Base-by-base conservation (phyloP, 2,113 vertebrate genomes). In the Datnioides undecimradiatus region DNA sequence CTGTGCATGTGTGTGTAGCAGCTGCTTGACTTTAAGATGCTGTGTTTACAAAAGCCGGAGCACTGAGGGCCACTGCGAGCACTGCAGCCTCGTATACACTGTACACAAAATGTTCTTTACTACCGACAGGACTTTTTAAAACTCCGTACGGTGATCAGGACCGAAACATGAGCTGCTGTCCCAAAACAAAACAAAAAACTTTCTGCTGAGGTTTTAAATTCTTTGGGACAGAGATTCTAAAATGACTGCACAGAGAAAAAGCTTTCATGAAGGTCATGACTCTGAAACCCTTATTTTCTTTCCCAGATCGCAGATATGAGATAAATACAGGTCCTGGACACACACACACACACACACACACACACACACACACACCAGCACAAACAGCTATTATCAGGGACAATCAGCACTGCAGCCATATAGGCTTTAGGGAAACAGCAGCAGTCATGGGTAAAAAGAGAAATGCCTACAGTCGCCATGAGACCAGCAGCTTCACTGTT, bases 261-360 rank as follows among this genome's bases (percentile, higher is more conserved):
- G 6, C 4, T 27, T 58, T 21, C 19, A 51, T 36, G 57, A 76
- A 85, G 78, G 75, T 82, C 55, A 48, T 6, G 17, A 81, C 73
- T 80, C 10, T 16, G 57, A 73, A 66, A 80, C 87, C 81, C 76
- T 14, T 80, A 69, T 79, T 89, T 87, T 68, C 69, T 58, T 77
- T 79, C 58, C 57, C 31, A 76, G 65, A 86, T 87, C 74, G 71
- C 72, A 87, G 79, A 92, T 72, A 68, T 21, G 40, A 85, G 74
- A 74, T 86, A 92, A 93, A 93, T 88, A 92, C 55, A 90, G 91
- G 81, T 38, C 21, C 13, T 12, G 29, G 9, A 49, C 31, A 55
- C 60, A 63, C 63, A 76, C 40, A 54, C 41, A 43, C 48, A 31
- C 29, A 21, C 12, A 64, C 17, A 75, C 73, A 65, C 48, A 33